Percentiles rank a stretch among this genome's conserved stretches.
phyloP scores from a whole-genome alignment of 2,113 vertebrate genomes.

The Symphodus melops region DNA sequence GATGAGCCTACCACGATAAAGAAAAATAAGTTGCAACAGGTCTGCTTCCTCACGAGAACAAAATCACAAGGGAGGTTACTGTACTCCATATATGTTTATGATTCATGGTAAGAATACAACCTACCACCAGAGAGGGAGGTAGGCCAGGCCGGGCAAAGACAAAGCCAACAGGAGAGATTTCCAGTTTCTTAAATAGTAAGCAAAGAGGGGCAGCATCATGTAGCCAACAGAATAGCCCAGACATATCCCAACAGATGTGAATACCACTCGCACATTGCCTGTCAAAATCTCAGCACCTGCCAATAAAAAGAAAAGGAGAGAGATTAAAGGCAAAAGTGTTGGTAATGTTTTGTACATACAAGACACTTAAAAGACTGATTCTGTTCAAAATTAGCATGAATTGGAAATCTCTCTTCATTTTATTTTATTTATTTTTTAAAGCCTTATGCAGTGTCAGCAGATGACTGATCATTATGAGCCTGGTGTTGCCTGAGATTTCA shows the following conservation, averaged over 20 bases:
- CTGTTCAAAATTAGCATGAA: no score
- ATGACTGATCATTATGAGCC: no score
- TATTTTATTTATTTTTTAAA: no score
- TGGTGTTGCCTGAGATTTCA: no score
- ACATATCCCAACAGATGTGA: conserved; percentile 84
- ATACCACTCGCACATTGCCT: conserved; percentile 84
- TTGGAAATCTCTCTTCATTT: no score
- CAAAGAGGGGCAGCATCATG: conserved; percentile 87
- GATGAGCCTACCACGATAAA: conserved; percentile 82
- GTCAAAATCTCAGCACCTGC: conserved; percentile 88
- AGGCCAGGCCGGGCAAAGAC: conserved; percentile 84
- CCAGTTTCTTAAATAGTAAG: conserved; percentile 88
- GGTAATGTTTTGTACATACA: background rate
- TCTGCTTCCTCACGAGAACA: background rate
- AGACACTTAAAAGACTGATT: no score
- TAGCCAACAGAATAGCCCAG: conserved; percentile 86
- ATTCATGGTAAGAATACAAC: conserved; percentile 58
- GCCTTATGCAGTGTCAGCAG: no score
- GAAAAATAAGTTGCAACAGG: background rate
- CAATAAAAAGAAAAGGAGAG: background rate
- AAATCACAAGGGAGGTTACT: background rate
- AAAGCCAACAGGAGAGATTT: conserved; percentile 81
- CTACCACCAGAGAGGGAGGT: conserved; percentile 88
- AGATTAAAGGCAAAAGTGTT: no score
- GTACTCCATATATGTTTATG: background rate